Conservation (phyloP, 2,888 invertebrate species). For the Macaria liturata region DNA sequence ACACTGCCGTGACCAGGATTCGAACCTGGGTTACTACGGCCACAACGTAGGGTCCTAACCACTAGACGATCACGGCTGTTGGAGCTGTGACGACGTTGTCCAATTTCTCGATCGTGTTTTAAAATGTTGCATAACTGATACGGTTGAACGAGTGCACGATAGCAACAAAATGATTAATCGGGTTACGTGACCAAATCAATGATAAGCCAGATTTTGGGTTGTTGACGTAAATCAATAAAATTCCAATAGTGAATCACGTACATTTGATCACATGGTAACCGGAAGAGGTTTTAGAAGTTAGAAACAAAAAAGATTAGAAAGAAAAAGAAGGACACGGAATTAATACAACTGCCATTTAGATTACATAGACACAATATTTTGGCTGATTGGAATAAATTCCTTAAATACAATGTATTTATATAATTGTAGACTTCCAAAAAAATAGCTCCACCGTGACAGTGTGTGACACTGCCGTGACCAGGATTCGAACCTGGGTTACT, state of each 20-base stretch:
- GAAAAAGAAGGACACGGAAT: too few species aligned
- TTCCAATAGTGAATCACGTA: too few species aligned
- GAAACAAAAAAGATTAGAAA: too few species aligned
- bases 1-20: slow-evolving; percentile 83
- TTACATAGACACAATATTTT: too few species aligned
- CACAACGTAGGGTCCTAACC: slow-evolving; percentile 91
- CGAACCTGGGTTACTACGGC: slow-evolving; percentile 90
- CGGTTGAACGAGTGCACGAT: slow-evolving; percentile 14
- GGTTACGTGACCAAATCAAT: slow-evolving; percentile 11
- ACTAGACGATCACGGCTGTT: slow-evolving; percentile 85
- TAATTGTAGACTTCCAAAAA: not conserved
- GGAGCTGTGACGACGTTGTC: slow-evolving; percentile 25
- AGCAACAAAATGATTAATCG: slow-evolving; percentile 16
- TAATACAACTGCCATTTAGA: too few species aligned
- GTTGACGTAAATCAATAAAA: too few species aligned
- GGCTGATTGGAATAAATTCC: too few species aligned
- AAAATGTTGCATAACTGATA: slow-evolving; percentile 16
- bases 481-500: slow-evolving; percentile 90
- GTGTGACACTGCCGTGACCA: slow-evolving; percentile 84
- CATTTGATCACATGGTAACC: too few species aligned
- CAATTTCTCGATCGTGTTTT: slow-evolving; percentile 9
- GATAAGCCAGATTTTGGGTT: too few species aligned
- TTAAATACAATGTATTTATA: not conserved
- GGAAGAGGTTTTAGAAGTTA: too few species aligned
- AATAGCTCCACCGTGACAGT: slow-evolving; percentile 18